Evolutionary conservation across 2,797 vertebrate genomes (phyloP).

Genomic region (Scolopax bukidnonensis): DNA sequence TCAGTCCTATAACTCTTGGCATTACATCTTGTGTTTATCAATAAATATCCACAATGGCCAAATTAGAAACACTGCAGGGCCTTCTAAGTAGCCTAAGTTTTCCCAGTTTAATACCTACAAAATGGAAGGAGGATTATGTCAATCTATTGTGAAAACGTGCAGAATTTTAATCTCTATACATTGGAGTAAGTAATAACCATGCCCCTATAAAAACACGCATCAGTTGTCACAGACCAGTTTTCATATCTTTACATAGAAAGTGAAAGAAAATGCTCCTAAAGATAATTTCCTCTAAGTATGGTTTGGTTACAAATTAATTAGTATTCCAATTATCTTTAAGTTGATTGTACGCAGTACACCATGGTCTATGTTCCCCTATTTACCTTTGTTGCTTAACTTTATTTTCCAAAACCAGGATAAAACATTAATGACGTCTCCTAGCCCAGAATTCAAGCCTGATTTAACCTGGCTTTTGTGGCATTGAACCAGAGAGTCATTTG

Average conservation of each 20-base stretch:
- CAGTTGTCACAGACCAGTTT: neutral
- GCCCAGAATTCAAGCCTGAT: neutral
- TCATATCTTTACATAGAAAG: neutral
- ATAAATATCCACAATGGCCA: neutral
- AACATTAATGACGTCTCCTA: neutral
- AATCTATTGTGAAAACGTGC: neutral
- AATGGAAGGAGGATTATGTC: neutral
- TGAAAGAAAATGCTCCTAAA: neutral
- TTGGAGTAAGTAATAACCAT: neutral
- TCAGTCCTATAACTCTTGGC: neutral
- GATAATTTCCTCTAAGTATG: neutral
- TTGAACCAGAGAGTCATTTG: neutral
- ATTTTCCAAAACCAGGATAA: neutral
- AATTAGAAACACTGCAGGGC: neutral
- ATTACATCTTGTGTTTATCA: neutral
- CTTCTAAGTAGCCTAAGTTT: neutral
- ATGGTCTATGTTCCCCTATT: accelerated
- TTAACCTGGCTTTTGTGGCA: neutral
- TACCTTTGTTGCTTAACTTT: neutral
- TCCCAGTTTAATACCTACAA: neutral
- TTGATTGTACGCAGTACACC: neutral
- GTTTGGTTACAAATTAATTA: neutral
- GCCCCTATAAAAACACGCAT: neutral
- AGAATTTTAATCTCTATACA: neutral
- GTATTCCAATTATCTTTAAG: neutral